Percentiles rank a stretch among this genome's conserved stretches.
Evolutionary conservation across 1,140 invertebrate species (phyloP).

Genomic region (Cyclargus thomasi): DNA sequence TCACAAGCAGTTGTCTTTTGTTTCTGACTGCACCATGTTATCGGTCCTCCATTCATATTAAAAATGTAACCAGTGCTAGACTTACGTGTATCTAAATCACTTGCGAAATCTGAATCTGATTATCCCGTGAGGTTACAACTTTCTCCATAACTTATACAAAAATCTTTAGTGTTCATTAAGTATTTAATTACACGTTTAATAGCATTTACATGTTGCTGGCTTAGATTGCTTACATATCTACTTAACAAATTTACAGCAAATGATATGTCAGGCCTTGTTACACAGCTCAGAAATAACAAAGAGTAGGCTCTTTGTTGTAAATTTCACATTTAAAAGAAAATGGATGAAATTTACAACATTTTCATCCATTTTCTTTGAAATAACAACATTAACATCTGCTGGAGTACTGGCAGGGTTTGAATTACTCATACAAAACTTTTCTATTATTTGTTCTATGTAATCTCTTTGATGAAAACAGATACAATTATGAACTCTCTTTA

Average conservation of each 20-base stretch:
- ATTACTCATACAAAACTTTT: constrained; percentile 21
- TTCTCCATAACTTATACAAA: constrained; percentile 23
- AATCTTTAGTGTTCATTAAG: constrained; percentile 23
- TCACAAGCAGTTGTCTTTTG: constrained; percentile 16
- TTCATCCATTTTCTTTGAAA: constrained; percentile 22
- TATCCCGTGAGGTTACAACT: constrained; percentile 21
- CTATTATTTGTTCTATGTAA: no score
- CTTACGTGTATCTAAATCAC: constrained; percentile 16
- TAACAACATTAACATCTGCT: constrained; percentile 20
- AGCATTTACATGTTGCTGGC: constrained; percentile 22
- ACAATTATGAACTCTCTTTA: constrained; percentile 16
- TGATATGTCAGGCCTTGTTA: constrained; percentile 25
- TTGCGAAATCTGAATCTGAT: constrained; percentile 20
- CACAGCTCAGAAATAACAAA: constrained; percentile 24
- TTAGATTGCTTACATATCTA: constrained; percentile 29
- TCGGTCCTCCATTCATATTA: background rate
- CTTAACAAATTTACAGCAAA: constrained; percentile 27
- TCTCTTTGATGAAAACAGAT: background rate
- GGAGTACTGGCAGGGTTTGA: background rate
- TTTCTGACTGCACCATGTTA: background rate
- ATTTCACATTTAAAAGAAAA: no score
- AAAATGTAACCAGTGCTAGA: constrained; percentile 14
- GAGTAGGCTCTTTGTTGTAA: no score
- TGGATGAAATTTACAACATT: constrained; percentile 22
- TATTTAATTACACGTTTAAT: constrained; percentile 26